Evolutionary conservation across 1,140 invertebrate genomes (phyloP).

Genomic region (Scaptodrosophila lebanonensis): DNA sequence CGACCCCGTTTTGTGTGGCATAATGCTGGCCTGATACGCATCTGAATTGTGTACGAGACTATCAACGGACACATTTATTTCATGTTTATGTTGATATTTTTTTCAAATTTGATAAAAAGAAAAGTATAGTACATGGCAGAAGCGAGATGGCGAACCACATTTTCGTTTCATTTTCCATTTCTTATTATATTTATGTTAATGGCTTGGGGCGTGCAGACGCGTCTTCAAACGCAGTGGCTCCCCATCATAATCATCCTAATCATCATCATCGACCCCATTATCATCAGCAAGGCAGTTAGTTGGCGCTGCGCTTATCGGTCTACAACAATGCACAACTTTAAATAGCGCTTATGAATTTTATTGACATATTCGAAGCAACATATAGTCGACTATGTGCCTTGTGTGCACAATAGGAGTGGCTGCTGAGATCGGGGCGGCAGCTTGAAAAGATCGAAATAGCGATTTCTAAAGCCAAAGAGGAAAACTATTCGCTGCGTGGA

Average conservation of each 20-base stretch:
- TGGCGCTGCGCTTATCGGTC: slow-evolving; percentile 17
- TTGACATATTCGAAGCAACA: slow-evolving; percentile 46
- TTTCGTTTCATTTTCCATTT: slow-evolving; percentile 51
- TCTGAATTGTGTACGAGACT: slow-evolving; percentile 72
- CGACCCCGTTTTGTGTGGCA: slow-evolving; percentile 59
- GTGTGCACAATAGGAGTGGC: slow-evolving; percentile 44
- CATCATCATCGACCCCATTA: slow-evolving; percentile 51
- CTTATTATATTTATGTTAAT: slow-evolving; percentile 63
- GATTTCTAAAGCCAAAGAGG: no score
- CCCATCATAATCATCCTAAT: slow-evolving; percentile 28
- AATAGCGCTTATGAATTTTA: slow-evolving; percentile 51
- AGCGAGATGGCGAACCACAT: slow-evolving; percentile 18
- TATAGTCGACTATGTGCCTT: slow-evolving; percentile 12
- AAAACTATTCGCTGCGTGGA: no score
- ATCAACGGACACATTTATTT: slow-evolving; percentile 75
- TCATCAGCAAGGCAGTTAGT: slow-evolving; percentile 54
- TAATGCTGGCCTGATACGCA: slow-evolving; percentile 47
- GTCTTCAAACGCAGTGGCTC: neutral
- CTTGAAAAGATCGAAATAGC: no score
- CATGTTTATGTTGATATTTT: slow-evolving; percentile 74
- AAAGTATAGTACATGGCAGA: slow-evolving; percentile 23
- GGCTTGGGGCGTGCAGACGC: neutral
- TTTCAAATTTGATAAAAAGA: slow-evolving; percentile 63
- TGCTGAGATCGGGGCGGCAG: slow-evolving; percentile 13
- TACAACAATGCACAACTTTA: slow-evolving; percentile 24